Conservation (phyloP, 2,113 vertebrate species). For the Gobiocypris rarus region DNA sequence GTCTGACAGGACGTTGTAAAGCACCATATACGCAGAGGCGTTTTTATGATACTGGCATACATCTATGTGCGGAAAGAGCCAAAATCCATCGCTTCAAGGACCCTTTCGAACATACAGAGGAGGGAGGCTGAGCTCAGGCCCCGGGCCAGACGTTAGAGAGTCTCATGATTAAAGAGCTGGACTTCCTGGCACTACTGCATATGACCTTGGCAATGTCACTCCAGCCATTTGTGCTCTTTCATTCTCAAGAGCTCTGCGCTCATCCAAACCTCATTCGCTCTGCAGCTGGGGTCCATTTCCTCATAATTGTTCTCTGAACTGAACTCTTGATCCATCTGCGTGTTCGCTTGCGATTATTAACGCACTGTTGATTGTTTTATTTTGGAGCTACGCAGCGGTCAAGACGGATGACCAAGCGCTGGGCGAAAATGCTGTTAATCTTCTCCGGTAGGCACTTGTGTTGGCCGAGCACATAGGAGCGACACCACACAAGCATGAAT, state of each 20-base stretch:
- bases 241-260: conserved; percentile 27
- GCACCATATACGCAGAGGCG: conserved; percentile 53
- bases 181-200: conserved; percentile 51
- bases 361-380: conserved; percentile 30
- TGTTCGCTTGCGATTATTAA: conserved; percentile 24
- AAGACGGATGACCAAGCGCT: not conserved
- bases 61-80: conserved; percentile 42
- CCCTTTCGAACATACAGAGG: conserved; percentile 45
- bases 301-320: conserved; percentile 48
- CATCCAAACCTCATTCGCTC: conserved; percentile 45
- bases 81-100: conserved; percentile 52
- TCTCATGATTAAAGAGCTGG: conserved; percentile 62
- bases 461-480: not conserved
- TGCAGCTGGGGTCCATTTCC: conserved; percentile 52
- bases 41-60: conserved; percentile 61
- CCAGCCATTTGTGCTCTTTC: conserved; percentile 50
- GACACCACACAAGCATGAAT: not conserved
- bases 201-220: conserved; percentile 64
- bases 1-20: conserved; percentile 56
- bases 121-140: conserved; percentile 54
- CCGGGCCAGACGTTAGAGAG: conserved; percentile 56
- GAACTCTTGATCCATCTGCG: conserved; percentile 20
- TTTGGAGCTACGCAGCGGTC: not conserved
- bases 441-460: not conserved
- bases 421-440: not conserved